Evolutionary conservation across 2,797 vertebrate species (phyloP), one percentile per base, ranked within the genome.

Genomic region (Spea hammondii): DNA sequence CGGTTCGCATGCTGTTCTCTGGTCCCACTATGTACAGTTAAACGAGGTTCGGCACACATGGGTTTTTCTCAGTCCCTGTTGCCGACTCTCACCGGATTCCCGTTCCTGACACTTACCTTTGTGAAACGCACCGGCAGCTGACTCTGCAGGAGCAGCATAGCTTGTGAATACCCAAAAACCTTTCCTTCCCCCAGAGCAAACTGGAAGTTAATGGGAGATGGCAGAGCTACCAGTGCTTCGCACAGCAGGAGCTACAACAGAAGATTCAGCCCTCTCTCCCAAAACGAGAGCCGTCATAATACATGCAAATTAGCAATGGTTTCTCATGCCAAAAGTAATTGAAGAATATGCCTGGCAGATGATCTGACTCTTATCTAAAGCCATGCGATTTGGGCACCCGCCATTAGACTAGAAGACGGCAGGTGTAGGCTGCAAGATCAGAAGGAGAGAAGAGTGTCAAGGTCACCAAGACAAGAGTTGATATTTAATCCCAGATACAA

Each of bases 111-210:
- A 60, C 68, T 60, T 76, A 65, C 17, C 51, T 62, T 55, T 14
- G 17, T 74, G 65, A 79, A 50, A 60, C 55, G 66, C 13, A 45
- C 10, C 69, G 60, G 69, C 79, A 77, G 74, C 74, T 82, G 79
- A 2, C 70, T 48, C 50, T n/a, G 5, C 8, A 51, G 44, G 67
- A 76, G 51, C 54, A 72, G 13, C 67, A 75, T 76, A 74, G 66
- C 47, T 45, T 72, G 64, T 17, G 32, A 72, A 50, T 76, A 54
- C 53, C 57, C 6, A 7, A 13, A 47, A 70, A 47, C 45, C 12
- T 51, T 12, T 5, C 69, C 69, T 55, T 49, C 11, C 62, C 17
- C n/a, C 62, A 32, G 4, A 65, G 17, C 8, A 2, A 65, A 65
- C 6, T 4, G 11, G 51, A 8, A 11, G 7, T 53, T 7, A 53